Base-by-base conservation (phyloP, 2,888 invertebrate species). In the Ctena decussata region DNA sequence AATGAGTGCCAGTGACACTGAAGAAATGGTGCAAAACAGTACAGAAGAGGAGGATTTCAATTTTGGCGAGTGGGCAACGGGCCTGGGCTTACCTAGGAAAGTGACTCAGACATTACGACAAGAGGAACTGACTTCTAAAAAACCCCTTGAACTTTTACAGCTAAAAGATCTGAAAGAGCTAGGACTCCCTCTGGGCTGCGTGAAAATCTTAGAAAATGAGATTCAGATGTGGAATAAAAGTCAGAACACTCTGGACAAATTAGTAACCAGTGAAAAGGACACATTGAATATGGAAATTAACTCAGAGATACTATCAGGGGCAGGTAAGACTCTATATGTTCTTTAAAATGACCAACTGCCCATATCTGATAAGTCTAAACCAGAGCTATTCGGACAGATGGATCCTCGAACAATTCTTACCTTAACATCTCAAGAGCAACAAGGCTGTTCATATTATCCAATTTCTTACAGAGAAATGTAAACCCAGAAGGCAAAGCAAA, bases 401-500 rank as follows among this genome's bases (percentile, higher is more conserved):
- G n/a, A n/a, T n/a, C n/a, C n/a, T n/a, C n/a, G n/a, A n/a, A 49
- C 49, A 21, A 49, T 21, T 49, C 18, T 11, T 21, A 11, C 49
- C 49, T 49, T 49, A 49, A 49, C 8, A 49, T 49, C 49, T 21
- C 49, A n/a, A 11, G n/a, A 49, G 3, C 21, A 49, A 49, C 49
- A 78, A 32, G n/a, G n/a, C n/a, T n/a, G n/a, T n/a, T n/a, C n/a
- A n/a, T n/a, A n/a, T n/a, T n/a, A n/a, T n/a, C n/a, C 46, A 46
- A 37, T 78, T 83, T 46, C 74, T 83, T 3, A 65, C 83, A 1
- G 79, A 79, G 39, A 78, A 75, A 69, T 27, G 71, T 24, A 79
- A 83, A 75, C 78, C 75, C 18, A 74, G 78, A 2, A 49, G 83
- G 1, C 78, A 82, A 32, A 77, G 76, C 49, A 72, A 78, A 24